Evolutionary conservation across 2,113 vertebrate genomes (phyloP).

Genomic region (Tetraodon nigroviridis): DNA sequence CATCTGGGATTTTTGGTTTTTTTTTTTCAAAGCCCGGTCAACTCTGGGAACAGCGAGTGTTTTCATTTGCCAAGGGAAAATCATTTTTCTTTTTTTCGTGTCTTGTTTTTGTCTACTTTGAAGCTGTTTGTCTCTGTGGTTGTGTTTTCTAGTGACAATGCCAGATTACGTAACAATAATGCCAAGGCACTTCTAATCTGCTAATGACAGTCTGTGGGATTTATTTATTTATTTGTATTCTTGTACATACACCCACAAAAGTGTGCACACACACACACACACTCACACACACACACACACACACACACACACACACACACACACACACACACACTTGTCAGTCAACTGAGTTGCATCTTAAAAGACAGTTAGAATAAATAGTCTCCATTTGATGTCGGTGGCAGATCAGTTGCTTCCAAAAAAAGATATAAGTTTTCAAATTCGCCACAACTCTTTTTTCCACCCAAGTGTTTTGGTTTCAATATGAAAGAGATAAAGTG

Average conservation of each 20-base stretch:
- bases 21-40: background rate
- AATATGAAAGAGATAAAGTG: conserved; percentile 26
- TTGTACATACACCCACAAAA: no score
- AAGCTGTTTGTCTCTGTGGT: conserved; percentile 7
- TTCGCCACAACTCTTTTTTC: background rate
- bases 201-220: conserved; percentile 1
- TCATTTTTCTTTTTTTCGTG: background rate
- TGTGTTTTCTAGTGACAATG: conserved; percentile 25
- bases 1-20: conserved; percentile 22
- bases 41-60: background rate
- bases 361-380: background rate
- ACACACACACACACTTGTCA: background rate
- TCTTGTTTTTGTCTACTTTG: conserved; percentile 9
- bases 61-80: conserved; percentile 1
- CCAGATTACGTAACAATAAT: conserved; percentile 25
- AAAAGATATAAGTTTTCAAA: no score
- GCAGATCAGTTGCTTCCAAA: no score
- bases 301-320: background rate
- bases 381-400: no score
- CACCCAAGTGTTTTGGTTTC: background rate
- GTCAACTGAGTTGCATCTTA: background rate
- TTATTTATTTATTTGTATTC: background rate
- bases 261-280: no score
- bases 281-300: background rate
- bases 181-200: conserved; percentile 4